Evolutionary conservation across 2,888 invertebrate genomes (phyloP).

Genomic region (Nephrotoma appendiculata): DNA sequence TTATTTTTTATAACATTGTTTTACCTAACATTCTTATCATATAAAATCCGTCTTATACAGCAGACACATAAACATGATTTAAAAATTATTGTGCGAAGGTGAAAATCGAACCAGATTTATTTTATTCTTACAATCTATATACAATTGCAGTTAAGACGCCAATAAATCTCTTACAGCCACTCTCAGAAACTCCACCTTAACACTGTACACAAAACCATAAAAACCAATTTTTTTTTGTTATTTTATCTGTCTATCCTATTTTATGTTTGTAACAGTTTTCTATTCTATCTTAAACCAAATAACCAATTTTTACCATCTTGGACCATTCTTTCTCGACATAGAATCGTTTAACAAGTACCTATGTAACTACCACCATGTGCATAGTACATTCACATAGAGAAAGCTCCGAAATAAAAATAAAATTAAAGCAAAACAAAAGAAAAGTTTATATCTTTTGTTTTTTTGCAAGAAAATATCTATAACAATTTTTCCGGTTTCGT

Average conservation of each 20-base stretch:
- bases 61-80: too few species aligned
- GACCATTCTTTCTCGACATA: not conserved
- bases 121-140: not conserved
- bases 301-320: not conserved
- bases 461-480: not conserved
- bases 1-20: too few species aligned
- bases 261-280: not conserved
- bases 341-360: too few species aligned
- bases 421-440: not conserved
- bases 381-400: too few species aligned
- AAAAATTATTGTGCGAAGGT: not conserved
- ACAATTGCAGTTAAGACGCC: not conserved
- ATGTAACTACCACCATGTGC: not conserved
- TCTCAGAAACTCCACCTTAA: not conserved
- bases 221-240: not conserved
- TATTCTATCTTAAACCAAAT: not conserved
- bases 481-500: not conserved
- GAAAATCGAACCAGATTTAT: not conserved
- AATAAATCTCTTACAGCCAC: not conserved
- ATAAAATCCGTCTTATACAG: too few species aligned
- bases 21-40: too few species aligned
- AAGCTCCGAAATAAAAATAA: not conserved
- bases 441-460: not conserved
- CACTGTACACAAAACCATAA: not conserved
- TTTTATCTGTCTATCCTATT: not conserved